phyloP scores from a whole-genome alignment of 1,140 invertebrate genomes.

The Tetramorium alpestre region DNA sequence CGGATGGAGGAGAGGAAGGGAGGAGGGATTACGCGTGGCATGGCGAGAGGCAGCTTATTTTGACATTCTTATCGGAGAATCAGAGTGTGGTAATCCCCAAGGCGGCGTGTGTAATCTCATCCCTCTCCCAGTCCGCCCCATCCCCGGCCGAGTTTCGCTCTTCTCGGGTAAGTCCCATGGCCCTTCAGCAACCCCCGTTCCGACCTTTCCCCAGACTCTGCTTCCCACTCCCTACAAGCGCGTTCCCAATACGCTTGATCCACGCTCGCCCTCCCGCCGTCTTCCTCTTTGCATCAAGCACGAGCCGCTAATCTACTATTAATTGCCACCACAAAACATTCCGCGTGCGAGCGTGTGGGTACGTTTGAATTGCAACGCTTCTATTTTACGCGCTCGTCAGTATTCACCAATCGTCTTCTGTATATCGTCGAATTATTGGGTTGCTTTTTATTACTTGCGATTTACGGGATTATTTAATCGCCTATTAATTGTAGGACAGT shows the following conservation, averaged over 20 bases:
- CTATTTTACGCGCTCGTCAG: conserved; percentile 44
- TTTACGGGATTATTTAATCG: conserved; percentile 8
- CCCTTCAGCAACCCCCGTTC: conserved; percentile 64
- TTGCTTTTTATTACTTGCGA: conserved; percentile 9
- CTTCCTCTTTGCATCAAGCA: conserved; percentile 64
- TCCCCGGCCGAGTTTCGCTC: conserved; percentile 44
- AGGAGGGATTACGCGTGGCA: conserved; percentile 73
- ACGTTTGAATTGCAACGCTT: conserved; percentile 74
- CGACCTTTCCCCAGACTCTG: conserved; percentile 64
- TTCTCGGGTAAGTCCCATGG: conserved; percentile 53
- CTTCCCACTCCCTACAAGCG: conserved; percentile 21
- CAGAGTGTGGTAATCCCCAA: conserved; percentile 83
- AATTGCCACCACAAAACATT: conserved; percentile 84
- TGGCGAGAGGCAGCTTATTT: conserved; percentile 82
- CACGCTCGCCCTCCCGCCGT: conserved; percentile 12
- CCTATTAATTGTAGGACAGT: neutral
- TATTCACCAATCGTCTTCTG: neutral
- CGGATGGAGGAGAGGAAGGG: neutral
- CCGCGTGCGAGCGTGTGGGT: conserved; percentile 72
- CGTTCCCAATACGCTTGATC: conserved; percentile 36
- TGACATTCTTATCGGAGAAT: conserved; percentile 84
- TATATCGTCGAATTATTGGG: conserved; percentile 2
- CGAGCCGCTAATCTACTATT: conserved; percentile 83
- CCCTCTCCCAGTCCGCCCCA: conserved; percentile 52
- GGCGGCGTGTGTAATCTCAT: conserved; percentile 81